Percentiles rank a stretch among this genome's conserved stretches.
These are phyloP conservation scores for Disparrhopalites patrizii DNA, from an alignment of 2,888 invertebrate genomes.

Conservation along the genomic window DNA sequence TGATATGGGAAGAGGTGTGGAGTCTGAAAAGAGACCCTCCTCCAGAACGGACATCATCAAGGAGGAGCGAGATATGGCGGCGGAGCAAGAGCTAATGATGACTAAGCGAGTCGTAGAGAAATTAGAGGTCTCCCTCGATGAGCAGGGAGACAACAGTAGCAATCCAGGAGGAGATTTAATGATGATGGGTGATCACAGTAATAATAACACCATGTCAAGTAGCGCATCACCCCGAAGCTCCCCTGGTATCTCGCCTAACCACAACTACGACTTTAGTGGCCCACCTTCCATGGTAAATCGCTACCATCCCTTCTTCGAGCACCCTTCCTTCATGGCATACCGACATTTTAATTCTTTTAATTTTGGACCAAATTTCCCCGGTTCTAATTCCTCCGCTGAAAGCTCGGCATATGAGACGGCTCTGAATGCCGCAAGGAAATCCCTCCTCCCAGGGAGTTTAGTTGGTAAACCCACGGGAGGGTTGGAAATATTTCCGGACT, in stretches of 20 bases:
- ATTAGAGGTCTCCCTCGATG: conserved; percentile 2
- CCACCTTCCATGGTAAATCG: conserved; percentile 40
- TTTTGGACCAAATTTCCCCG: conserved; percentile 40
- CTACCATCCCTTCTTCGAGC: conserved; percentile 46
- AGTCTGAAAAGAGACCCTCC: too few species aligned
- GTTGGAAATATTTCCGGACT: conserved; percentile 44
- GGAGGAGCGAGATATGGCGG: not conserved
- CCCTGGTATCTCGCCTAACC: conserved; percentile 42
- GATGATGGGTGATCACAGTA: conserved; percentile 14
- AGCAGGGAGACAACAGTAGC: conserved; percentile 4
- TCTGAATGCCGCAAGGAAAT: conserved; percentile 30
- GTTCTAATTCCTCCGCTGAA: conserved; percentile 20
- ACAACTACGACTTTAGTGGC: conserved; percentile 41
- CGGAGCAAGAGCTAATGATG: not conserved
- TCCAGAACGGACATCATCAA: not conserved
- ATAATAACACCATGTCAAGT: conserved; percentile 39
- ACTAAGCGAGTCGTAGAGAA: not conserved
- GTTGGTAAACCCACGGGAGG: not conserved
- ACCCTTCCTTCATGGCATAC: conserved; percentile 47
- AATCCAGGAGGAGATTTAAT: conserved; percentile 7
- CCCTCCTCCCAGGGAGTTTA: conserved; percentile 27
- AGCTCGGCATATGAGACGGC: conserved; percentile 40
- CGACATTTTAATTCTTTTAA: conserved; percentile 46
- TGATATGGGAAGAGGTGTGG: not conserved
- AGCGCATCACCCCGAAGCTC: conserved; percentile 46